Percentiles rank a stretch among this genome's conserved stretches.
Conservation (phyloP, 2,113 vertebrate species). For the Urocynchramus pylzowi region DNA sequence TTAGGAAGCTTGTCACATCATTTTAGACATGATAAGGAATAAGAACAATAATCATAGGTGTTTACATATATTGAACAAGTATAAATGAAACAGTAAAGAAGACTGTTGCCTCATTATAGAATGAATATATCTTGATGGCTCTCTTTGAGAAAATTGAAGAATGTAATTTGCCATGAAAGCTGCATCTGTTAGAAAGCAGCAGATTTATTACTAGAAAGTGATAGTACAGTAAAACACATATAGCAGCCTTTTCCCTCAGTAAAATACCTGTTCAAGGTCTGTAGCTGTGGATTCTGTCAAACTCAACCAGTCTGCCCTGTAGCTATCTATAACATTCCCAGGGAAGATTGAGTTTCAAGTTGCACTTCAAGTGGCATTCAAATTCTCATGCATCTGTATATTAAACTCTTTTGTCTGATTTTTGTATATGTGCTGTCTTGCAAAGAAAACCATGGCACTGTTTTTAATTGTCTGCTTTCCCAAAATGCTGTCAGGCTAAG, state of each 20-base stretch:
- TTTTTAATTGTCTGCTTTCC: constrained; percentile 31
- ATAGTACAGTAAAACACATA: background rate
- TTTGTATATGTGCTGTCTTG: background rate
- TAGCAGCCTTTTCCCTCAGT: background rate
- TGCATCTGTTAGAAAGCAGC: background rate
- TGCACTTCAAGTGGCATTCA: background rate
- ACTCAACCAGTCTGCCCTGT: background rate
- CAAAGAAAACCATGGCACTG: background rate
- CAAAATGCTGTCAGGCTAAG: constrained; percentile 23
- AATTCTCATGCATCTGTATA: background rate
- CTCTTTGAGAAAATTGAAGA: background rate
- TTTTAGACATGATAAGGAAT: background rate
- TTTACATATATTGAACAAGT: background rate
- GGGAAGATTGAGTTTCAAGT: background rate
- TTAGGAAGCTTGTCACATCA: background rate
- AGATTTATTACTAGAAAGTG: background rate
- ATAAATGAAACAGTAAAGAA: background rate
- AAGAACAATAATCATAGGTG: background rate
- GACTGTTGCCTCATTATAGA: background rate
- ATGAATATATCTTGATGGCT: background rate
- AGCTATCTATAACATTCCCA: background rate
- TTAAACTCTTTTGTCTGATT: background rate
- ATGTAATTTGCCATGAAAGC: background rate
- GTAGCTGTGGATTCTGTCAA: background rate
- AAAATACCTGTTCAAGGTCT: background rate